Evolutionary conservation across 2,888 invertebrate genomes (phyloP).

Genomic region (Ormyrus pomaceus): DNA sequence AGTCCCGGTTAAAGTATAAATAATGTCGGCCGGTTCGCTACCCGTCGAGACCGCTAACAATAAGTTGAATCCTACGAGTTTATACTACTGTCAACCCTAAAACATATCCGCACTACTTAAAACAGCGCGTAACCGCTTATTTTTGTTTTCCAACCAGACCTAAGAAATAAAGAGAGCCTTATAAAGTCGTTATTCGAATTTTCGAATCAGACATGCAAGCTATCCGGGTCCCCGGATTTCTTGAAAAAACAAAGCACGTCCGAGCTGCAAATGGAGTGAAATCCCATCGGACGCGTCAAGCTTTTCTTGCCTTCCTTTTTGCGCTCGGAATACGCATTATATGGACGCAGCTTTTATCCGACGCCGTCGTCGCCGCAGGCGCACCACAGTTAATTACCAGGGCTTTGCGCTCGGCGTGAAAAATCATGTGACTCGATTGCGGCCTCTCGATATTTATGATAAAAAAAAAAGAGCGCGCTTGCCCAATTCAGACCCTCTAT

Average conservation of each 20-base stretch:
- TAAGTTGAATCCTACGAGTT: constrained; percentile 32
- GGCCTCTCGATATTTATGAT: constrained; percentile 24
- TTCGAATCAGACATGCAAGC: too few relatives aligned
- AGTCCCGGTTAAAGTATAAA: constrained; percentile 43
- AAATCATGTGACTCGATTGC: constrained; percentile 32
- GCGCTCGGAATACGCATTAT: neutral
- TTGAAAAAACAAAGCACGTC: constrained; percentile 20
- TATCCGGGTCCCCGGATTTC: too few relatives aligned
- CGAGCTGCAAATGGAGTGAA: neutral
- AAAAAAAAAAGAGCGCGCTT: neutral
- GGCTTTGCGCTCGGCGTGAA: constrained; percentile 18
- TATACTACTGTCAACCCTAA: constrained; percentile 22
- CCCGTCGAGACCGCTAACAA: constrained; percentile 13
- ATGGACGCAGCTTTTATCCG: neutral
- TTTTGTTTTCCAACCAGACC: too few relatives aligned
- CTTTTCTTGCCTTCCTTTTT: neutral
- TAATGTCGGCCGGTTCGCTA: constrained; percentile 3
- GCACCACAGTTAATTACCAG: constrained; percentile 34
- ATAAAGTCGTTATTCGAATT: too few relatives aligned
- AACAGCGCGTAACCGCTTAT: neutral
- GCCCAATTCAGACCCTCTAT: neutral
- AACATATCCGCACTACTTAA: constrained; percentile 39
- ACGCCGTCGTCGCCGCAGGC: neutral
- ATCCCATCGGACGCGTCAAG: constrained; percentile 25
- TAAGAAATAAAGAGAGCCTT: too few relatives aligned